Percentiles rank a stretch among this genome's conserved stretches.
phyloP scores from a whole-genome alignment of 2,888 invertebrate genomes.

The Autographa gamma region DNA sequence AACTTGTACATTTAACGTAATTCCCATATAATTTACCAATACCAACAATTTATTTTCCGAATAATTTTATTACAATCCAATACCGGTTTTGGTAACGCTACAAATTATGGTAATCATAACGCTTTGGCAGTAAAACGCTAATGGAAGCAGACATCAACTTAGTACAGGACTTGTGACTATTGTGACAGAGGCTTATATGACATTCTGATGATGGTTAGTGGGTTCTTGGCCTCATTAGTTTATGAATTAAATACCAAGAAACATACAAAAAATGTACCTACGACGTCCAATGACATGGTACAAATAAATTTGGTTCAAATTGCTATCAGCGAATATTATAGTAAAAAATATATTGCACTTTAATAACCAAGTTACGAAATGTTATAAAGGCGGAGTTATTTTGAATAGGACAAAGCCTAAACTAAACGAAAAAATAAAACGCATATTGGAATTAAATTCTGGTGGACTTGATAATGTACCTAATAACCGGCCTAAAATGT shows the following conservation, averaged over 20 bases:
- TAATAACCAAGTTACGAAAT: too few species aligned
- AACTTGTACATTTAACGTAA: neutral
- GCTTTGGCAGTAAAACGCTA: constrained; percentile 46
- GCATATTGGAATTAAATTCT: too few species aligned
- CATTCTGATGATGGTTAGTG: constrained; percentile 1
- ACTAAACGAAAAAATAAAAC: too few species aligned
- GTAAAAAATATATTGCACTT: too few species aligned
- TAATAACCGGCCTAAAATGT: too few species aligned
- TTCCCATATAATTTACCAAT: neutral
- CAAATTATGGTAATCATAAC: constrained; percentile 48
- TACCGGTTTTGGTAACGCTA: constrained; percentile 26
- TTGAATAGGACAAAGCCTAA: too few species aligned
- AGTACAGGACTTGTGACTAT: constrained; percentile 20
- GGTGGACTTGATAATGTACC: too few species aligned
- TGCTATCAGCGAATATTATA: too few species aligned
- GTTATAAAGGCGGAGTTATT: too few species aligned
- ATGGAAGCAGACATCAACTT: constrained; percentile 51
- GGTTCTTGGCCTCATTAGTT: neutral
- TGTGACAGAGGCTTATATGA: constrained; percentile 18
- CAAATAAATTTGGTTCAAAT: too few species aligned
- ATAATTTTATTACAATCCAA: neutral
- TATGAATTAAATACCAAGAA: neutral
- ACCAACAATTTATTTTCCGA: neutral
- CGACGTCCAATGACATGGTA: too few species aligned
- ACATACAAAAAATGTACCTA: neutral